Base-by-base conservation (phyloP, 2,113 vertebrate species). In the Erinaceus europaeus region DNA sequence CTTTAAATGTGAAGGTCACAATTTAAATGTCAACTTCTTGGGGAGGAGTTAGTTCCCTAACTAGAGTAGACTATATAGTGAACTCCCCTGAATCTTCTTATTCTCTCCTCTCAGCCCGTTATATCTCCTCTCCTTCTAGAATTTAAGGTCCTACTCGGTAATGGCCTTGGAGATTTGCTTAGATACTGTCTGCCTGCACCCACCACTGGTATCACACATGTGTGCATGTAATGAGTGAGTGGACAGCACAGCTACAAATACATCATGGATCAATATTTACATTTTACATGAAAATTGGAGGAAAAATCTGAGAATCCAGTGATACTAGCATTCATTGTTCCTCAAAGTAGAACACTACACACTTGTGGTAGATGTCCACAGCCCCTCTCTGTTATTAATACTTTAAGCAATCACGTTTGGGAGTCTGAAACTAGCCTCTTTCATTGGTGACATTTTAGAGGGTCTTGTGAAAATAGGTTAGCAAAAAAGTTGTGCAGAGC, bases 1-100 rank as follows among this genome's bases (percentile, higher is more conserved):
- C 23, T 42, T 57, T 89, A 79, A 68, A 77, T 12, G 48, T 65
- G 46, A 90, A 86, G 80, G 77, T 32, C 69, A 84, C 40, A 42
- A 27, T 57, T 67, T 52, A 83, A 80, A 69, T 25, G 67, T 52
- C 75, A 71, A 2, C 55, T 65, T 77, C 59, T 76, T 29, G 80
- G 72, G 38, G 21, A 40, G 72, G 65, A 62, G 36, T 21, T 69
- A 46, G 34, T 80, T 75, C 44, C 67, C 40, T 55, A 27, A 2
- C 44, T 3, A 18, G 14, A 2, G 57, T 27, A 36, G 32, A 23
- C 23, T 12, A 29, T 27, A 27, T 57, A n/a, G n/a, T 9, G 23
- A 76, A 36, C 23, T 42, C 9, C 64, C 34, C 25, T n/a, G 21
- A 18, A 52, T 44, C 34, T 83, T 59, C 21, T 11, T 40, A 32